Conservation (phyloP, 1,140 invertebrate genomes). For the Nasonia giraulti region DNA sequence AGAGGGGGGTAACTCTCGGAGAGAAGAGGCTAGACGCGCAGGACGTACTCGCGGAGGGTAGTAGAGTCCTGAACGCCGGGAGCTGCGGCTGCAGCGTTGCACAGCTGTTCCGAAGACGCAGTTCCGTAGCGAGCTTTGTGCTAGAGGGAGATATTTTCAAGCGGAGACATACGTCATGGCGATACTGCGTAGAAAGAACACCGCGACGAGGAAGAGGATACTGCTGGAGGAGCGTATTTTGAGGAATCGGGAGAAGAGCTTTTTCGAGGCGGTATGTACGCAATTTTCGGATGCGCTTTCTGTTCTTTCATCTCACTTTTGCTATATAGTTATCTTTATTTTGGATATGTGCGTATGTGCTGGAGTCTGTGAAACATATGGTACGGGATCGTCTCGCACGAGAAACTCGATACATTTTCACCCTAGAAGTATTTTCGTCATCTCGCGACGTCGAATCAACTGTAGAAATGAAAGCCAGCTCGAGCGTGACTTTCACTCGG, state of each 20-base stretch:
- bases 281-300: too few relatives aligned
- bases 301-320: too few relatives aligned
- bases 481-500: not conserved
- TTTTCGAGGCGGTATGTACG: slow-evolving; percentile 13
- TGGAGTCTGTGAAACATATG: too few relatives aligned
- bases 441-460: too few relatives aligned
- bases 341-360: not conserved
- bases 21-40: not conserved
- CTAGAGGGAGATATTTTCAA: not conserved
- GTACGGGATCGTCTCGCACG: too few relatives aligned
- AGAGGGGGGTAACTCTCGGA: not conserved
- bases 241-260: not conserved
- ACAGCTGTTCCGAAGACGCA: not conserved
- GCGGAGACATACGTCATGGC: too few relatives aligned
- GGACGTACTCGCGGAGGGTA: slow-evolving; percentile 5
- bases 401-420: too few relatives aligned
- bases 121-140: not conserved
- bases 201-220: too few relatives aligned
- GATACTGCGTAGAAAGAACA: too few relatives aligned
- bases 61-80: slow-evolving; percentile 24
- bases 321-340: not conserved
- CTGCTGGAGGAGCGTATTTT: not conserved
- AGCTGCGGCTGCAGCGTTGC: not conserved
- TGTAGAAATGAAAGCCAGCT: too few relatives aligned
- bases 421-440: too few relatives aligned